Base-by-base conservation (phyloP, 1,140 invertebrate species). In the Drusus annulatus region DNA sequence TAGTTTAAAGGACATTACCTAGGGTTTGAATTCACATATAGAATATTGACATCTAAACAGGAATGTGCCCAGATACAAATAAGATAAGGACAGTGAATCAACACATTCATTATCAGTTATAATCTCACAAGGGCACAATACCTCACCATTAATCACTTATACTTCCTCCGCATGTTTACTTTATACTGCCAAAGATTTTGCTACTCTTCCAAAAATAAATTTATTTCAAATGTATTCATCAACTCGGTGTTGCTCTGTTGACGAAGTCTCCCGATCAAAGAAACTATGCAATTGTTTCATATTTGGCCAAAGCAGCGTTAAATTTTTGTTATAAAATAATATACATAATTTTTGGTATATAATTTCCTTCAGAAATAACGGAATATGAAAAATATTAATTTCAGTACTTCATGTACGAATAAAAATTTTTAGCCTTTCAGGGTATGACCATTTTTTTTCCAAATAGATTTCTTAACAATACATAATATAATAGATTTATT, bases 381-480 rank as follows among this genome's bases (percentile, higher is more conserved):
- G 52, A 63, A 58, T 65, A 69, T 60, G 73, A 78, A 78, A 81
- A 65, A 75, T 68, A 80, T 76, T 65, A 79, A 79, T 75, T 76
- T 78, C 68, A 76, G 79, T 80, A 78, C 81, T 71, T 78, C 69
- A 75, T 79, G 76, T 80, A 80, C 79, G 45, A 83, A 83, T 80
- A 78, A 79, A 83, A 78, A 51, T 80, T 84, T 62, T 76, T 81
- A 76, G 82, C 82, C 82, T 80, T 84, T 84, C 80, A 84, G 82
- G 82, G 82, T 84, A 84, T 77, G 81, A 81, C 82, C 82, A 81
- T 80, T 81, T 80, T 76, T 81, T 83, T 81, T 83, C 74, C 76
- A 83, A 82, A 80, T 80, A 78, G 76, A 76, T 81, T 76, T 79
- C 73, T 83, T 83, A 81, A 81, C 77, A 80, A 79, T 81, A 78